Evolutionary conservation across 1,140 invertebrate species (phyloP).

Genomic region (Macrosteles quadrilineatus): DNA sequence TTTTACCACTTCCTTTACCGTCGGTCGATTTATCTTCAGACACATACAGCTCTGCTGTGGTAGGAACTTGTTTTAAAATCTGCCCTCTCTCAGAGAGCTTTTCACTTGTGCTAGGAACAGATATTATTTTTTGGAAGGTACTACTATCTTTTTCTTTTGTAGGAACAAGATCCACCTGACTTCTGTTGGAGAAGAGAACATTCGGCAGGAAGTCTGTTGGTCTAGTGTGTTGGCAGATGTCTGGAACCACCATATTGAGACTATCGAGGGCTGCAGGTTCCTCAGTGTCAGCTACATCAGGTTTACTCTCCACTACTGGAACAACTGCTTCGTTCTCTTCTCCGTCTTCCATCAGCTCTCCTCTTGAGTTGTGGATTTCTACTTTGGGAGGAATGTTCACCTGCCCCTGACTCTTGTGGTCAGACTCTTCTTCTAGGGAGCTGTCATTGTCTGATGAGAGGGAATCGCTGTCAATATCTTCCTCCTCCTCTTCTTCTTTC

Average conservation of each 20-base stretch:
- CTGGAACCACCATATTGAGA: conserved; percentile 38
- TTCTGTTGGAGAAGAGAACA: not conserved
- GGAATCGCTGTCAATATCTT: conserved; percentile 64
- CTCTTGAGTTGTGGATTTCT: conserved; percentile 66
- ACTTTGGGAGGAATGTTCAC: conserved; percentile 54
- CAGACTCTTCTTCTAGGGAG: conserved; percentile 48
- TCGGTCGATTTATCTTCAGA: conserved; percentile 25
- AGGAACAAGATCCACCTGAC: conserved; percentile 38
- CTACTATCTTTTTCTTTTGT: conserved; percentile 30
- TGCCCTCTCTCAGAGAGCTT: conserved; percentile 30
- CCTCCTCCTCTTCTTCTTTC: conserved; percentile 50
- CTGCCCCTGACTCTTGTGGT: conserved; percentile 44
- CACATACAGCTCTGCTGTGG: conserved; percentile 41
- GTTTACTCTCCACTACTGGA: conserved; percentile 13
- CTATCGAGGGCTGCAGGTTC: conserved; percentile 31
- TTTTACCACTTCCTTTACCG: conserved; percentile 50
- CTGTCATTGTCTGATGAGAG: conserved; percentile 55
- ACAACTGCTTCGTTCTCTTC: conserved; percentile 50
- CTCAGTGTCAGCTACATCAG: conserved; percentile 15
- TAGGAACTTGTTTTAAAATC: conserved; percentile 42
- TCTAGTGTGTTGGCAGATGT: conserved; percentile 37
- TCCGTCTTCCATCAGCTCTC: conserved; percentile 62
- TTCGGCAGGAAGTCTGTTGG: conserved; percentile 16
- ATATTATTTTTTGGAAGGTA: conserved; percentile 39
- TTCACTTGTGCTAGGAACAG: conserved; percentile 35